phyloP scores from a whole-genome alignment of 1,140 invertebrate genomes.

The Matsumurasca onukii region DNA sequence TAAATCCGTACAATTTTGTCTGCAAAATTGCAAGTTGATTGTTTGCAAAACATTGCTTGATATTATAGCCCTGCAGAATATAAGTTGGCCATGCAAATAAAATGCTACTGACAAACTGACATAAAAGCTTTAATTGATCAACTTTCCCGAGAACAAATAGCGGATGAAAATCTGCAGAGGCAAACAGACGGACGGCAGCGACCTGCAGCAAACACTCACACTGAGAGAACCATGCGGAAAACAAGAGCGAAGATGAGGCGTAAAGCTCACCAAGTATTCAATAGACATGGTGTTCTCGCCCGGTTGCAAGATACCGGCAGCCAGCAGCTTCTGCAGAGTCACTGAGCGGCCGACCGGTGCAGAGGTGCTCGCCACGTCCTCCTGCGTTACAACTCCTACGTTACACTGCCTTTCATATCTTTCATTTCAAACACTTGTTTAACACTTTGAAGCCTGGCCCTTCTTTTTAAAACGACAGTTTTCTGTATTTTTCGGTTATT shows the following conservation, averaged over 20 bases:
- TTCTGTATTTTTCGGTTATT: neutral
- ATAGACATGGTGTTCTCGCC: slow-evolving; percentile 81
- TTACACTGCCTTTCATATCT: neutral
- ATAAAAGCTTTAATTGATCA: no score
- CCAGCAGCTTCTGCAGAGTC: slow-evolving; percentile 80
- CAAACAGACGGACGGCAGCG: no score
- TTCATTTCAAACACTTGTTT: neutral
- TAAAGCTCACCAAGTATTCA: slow-evolving; percentile 75
- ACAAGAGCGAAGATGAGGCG: slow-evolving; percentile 14
- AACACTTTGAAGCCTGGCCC: neutral
- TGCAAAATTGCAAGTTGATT: no score
- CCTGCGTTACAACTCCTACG: neutral
- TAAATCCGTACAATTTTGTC: no score
- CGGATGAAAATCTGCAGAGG: no score
- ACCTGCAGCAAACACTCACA: no score
- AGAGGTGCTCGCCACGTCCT: slow-evolving; percentile 1
- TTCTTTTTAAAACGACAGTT: neutral
- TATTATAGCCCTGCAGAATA: no score
- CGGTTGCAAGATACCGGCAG: slow-evolving; percentile 77
- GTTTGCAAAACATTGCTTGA: no score
- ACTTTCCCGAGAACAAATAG: no score
- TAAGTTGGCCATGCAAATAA: no score
- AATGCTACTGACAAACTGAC: no score
- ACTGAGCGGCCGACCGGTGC: slow-evolving; percentile 66
- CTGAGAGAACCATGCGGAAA: slow-evolving; percentile 20